Base-by-base conservation (phyloP, 2,797 vertebrate species). In the Pterois miles region DNA sequence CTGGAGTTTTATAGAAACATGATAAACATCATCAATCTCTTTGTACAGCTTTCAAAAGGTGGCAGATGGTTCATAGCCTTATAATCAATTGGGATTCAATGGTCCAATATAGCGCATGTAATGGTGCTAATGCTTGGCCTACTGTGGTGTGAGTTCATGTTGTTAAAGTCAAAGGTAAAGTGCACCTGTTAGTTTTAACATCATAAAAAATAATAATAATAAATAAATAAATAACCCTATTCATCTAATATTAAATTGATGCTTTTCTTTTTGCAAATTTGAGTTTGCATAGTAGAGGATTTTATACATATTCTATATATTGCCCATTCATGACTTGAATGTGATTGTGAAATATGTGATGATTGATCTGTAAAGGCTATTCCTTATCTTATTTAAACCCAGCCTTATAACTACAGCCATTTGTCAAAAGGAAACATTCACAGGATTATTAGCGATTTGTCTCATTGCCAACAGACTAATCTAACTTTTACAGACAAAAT, bases 11-110 rank as follows among this genome's bases (percentile, higher is more conserved):
- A 92, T 85, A 88, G 89, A 89, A 89, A 87, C 89, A 90, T 87
- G 89, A 92, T 93, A 92, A 94, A 93, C 91, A 92, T 86, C 92
- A 94, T 94, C 90, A 87, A 93, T 94, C 90, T 93, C 85, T 92
- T 84, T 90, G 85, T 89, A 64, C 83, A 84, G 85, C 82, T 83
- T 86, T 89, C 89, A 91, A 72, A 88, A 80, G 79, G 79, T 88
- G 87, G 87, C 91, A 93, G 93, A 93, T 91, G 91, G 86, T 91
- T 86, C 88, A 82, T 76, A 85, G 90, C 83, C 60, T 67, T 89
- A 89, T 91, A 89, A 92, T 93, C 91, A 93, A 89, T 86, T 76
- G 62, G 76, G 85, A 87, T 85, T 88, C 77, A 78, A 48, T 82
- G 85, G 74, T 82, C 76, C 75, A 79, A 68, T 76, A 73, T 75